Evolutionary conservation across 2,797 vertebrate genomes (phyloP).

Genomic region (Siniperca undulata): DNA sequence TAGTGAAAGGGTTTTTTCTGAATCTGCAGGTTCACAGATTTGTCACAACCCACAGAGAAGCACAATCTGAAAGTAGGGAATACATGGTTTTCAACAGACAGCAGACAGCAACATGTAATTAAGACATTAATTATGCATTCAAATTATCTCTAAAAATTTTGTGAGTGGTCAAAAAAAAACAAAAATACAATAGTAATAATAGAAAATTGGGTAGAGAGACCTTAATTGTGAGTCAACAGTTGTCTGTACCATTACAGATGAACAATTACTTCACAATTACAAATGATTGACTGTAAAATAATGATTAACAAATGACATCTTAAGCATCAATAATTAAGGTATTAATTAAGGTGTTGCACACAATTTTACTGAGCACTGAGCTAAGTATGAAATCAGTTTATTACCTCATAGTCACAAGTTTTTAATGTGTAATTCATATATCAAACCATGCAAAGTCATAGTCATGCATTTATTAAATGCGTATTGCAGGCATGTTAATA

Average conservation of each 20-base stretch:
- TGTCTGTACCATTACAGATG: neutral
- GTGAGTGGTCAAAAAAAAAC: neutral
- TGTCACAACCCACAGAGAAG: neutral
- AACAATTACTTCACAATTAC: neutral
- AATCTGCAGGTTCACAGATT: neutral
- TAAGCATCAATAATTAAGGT: neutral
- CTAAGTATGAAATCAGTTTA: neutral
- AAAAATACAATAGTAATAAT: neutral
- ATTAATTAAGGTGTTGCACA: slow-evolving; percentile 2
- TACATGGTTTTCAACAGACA: neutral
- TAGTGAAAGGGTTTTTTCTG: neutral
- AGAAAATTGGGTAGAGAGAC: too few relatives aligned
- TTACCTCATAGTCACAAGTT: neutral
- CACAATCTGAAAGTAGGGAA: neutral
- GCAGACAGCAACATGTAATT: neutral
- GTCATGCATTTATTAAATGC: slow-evolving; percentile 15
- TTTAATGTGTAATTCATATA: neutral
- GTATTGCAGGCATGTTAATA: neutral
- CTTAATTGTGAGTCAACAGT: neutral
- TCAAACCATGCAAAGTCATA: neutral
- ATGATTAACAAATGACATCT: neutral
- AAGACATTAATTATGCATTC: neutral
- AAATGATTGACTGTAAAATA: slow-evolving; percentile 6
- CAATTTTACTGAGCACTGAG: neutral
- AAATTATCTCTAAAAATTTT: neutral